These are phyloP conservation scores for Drosophila niveifrons DNA, from an alignment of 2,888 invertebrate species.

Conservation along the genomic window DNA sequence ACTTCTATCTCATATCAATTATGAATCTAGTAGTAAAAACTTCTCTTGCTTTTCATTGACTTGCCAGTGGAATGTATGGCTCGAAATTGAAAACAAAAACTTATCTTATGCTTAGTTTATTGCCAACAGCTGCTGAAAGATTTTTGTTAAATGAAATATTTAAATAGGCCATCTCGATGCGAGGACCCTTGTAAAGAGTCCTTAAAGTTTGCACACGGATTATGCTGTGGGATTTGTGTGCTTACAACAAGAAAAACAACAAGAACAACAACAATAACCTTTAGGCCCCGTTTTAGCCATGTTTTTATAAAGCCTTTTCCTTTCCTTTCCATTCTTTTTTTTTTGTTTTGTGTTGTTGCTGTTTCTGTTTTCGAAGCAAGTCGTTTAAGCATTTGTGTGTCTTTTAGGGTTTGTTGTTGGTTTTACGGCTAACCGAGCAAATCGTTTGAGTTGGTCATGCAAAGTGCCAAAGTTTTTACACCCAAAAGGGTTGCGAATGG, in stretches of 20 bases:
- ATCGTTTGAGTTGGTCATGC: constrained; percentile 76
- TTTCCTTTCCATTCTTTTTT: constrained; percentile 9
- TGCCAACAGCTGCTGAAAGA: constrained; percentile 57
- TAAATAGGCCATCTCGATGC: constrained; percentile 62
- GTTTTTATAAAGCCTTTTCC: constrained; percentile 59
- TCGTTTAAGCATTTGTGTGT: constrained; percentile 74
- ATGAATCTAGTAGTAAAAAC: not conserved
- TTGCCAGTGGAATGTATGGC: constrained; percentile 18
- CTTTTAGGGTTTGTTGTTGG: constrained; percentile 66
- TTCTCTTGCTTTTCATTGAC: constrained; percentile 23
- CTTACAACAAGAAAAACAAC: constrained; percentile 34
- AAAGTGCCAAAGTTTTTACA: constrained; percentile 76
- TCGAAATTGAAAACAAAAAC: constrained; percentile 47
- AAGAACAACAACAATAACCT: constrained; percentile 48
- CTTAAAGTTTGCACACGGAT: constrained; percentile 76
- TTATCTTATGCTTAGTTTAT: constrained; percentile 44
- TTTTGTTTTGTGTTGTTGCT: not conserved
- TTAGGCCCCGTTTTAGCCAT: constrained; percentile 43
- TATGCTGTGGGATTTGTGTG: constrained; percentile 66
- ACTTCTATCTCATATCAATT: not conserved
- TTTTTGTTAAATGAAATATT: constrained; percentile 66
- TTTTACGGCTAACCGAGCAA: constrained; percentile 72
- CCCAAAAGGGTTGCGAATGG: constrained; percentile 27
- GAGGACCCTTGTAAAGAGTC: constrained; percentile 62
- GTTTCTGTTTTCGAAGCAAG: constrained; percentile 33